Evolutionary conservation across 2,113 vertebrate species (phyloP), one percentile per base, ranked within the genome.

Genomic region (Anoura caudifer): DNA sequence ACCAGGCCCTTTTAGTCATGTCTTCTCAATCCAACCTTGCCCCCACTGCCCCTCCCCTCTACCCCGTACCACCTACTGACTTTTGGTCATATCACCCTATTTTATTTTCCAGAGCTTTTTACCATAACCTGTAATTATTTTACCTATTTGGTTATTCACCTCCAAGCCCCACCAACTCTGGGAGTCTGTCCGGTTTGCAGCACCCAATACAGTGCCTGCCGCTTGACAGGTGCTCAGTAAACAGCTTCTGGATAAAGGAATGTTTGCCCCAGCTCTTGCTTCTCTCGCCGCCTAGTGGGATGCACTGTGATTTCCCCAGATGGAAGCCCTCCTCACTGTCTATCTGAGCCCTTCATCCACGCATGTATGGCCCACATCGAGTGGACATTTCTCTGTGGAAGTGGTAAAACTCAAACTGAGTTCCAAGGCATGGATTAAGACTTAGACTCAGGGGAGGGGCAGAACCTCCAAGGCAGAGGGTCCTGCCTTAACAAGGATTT

Each of bases 1-100:
- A 11, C 61, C 31, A 36, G 13, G 31, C 26, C n/a, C 36, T 5
- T 63, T 31, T 9, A 47, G 22, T 59, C 41, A 33, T 3, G 24
- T 26, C 90, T 77, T 67, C 56, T 52, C 36, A 10, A 5, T 3
- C 45, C 28, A 6, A 69, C 17, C 8, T 43, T 43, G 3, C 19
- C 3, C 20, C 47, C 4, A 0, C 26, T 24, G 17, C 72, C 7
- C 36, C 13, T 26, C 2, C 14, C 41, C 13, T 26, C 2, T 5
- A 24, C 17, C 3, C 36, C 11, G 9, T 19, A 76, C n/a, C 56
- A 63, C 24, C 24, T 36, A 4, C 15, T 4, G 52, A 19, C 19
- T 43, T 80, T 8, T 63, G 52, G 9, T 56, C 11, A 17, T 8
- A 52, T 73, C 38, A 73, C 11, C n/a, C 36, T n/a, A 1, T 41